Conservation (phyloP, 2,888 invertebrate species). For the Pharmacophagus antenor region DNA sequence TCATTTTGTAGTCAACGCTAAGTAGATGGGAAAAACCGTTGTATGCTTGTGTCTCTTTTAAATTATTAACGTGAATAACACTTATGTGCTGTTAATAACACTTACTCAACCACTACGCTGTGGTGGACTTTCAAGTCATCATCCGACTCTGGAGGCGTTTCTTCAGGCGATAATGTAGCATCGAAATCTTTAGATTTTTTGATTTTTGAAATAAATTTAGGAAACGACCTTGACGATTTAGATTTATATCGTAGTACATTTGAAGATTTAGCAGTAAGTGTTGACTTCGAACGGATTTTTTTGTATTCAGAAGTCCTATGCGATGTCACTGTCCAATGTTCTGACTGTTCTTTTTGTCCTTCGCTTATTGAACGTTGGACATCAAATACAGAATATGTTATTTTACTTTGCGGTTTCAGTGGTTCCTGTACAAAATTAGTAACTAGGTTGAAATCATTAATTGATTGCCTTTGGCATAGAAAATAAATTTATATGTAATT, state of each 20-base stretch:
- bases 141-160: conserved; percentile 36
- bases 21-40: too few species aligned
- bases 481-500: not conserved
- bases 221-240: conserved; percentile 37
- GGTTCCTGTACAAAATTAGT: not conserved
- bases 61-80: too few species aligned
- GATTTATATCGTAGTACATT: conserved; percentile 37
- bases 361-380: conserved; percentile 39
- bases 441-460: not conserved
- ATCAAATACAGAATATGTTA: conserved; percentile 46
- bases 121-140: conserved; percentile 59
- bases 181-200: conserved; percentile 38
- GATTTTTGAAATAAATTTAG: conserved; percentile 41
- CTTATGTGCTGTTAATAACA: not conserved
- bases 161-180: conserved; percentile 32
- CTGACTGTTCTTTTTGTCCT: conserved; percentile 47
- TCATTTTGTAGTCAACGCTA: too few species aligned
- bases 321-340: conserved; percentile 49
- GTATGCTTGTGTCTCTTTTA: too few species aligned
- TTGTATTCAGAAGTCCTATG: conserved; percentile 36
- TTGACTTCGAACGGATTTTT: conserved; percentile 43
- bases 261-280: conserved; percentile 42
- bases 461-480: too few species aligned
- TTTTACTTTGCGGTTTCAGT: conserved; percentile 36
- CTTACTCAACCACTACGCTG: conserved; percentile 28